These are phyloP conservation scores for Drosophila infuscata DNA, from an alignment of 2,888 invertebrate species.

Conservation along the genomic window DNA sequence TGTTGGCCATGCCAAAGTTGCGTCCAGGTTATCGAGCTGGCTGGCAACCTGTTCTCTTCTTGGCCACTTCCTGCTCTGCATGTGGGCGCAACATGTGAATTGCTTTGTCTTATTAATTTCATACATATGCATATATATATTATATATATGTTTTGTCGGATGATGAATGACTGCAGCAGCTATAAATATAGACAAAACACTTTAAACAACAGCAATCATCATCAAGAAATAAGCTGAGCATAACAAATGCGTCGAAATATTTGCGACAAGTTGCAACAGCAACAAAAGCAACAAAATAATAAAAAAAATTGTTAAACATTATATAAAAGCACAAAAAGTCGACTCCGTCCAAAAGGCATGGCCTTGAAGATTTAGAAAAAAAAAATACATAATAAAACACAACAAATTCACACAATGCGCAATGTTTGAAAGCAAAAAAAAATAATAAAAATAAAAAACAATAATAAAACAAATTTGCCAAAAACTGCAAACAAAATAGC, in stretches of 20 bases:
- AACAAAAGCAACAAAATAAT: slow-evolving; percentile 23
- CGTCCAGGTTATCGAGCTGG: slow-evolving; percentile 10
- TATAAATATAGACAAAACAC: slow-evolving; percentile 65
- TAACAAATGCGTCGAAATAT: slow-evolving; percentile 78
- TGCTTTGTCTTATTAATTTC: slow-evolving; percentile 50
- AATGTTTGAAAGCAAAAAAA: slow-evolving; percentile 37
- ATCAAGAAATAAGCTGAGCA: slow-evolving; percentile 74
- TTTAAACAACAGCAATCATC: slow-evolving; percentile 37
- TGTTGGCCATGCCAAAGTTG: slow-evolving; percentile 24
- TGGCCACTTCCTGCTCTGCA: slow-evolving; percentile 69
- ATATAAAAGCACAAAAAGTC: slow-evolving; percentile 67
- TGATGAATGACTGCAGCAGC: slow-evolving; percentile 77
- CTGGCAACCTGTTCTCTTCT: slow-evolving; percentile 45
- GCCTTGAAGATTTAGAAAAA: slow-evolving; percentile 68
- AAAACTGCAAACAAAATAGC: slow-evolving; percentile 21
- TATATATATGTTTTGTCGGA: slow-evolving; percentile 29
- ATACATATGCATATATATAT: neutral
- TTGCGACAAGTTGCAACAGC: slow-evolving; percentile 75
- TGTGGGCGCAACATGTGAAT: slow-evolving; percentile 60
- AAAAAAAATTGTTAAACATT: slow-evolving; percentile 51
- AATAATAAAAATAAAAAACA: slow-evolving; percentile 17
- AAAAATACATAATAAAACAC: slow-evolving; percentile 42
- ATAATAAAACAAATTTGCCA: slow-evolving; percentile 73
- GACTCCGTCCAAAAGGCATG: slow-evolving; percentile 67
- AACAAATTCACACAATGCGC: slow-evolving; percentile 53